Conservation (phyloP, 2,888 invertebrate species). For the Patella caerulea region DNA sequence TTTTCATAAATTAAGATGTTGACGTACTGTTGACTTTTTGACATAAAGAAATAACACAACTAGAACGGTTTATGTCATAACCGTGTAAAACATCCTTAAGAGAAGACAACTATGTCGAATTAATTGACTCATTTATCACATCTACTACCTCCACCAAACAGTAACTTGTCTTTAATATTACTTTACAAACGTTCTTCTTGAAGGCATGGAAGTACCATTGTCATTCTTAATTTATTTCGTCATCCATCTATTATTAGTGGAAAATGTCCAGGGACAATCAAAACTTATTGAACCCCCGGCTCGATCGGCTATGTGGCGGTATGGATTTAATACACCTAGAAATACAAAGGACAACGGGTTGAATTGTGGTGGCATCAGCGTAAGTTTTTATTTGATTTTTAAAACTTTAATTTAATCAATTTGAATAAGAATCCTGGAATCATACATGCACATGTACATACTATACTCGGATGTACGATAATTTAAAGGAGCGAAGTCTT, state of each 20-base stretch:
- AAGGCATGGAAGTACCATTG: background rate
- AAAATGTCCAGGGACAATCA: background rate
- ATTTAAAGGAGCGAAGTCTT: too few species aligned
- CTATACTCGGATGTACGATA: too few species aligned
- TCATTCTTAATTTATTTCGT: background rate
- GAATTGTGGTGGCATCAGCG: constrained; percentile 9
- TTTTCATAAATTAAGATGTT: too few species aligned
- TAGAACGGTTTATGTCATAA: too few species aligned
- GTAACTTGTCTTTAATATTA: background rate
- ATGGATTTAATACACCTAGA: constrained; percentile 1
- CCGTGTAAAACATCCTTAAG: too few species aligned
- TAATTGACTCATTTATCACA: too few species aligned
- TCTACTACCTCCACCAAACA: too few species aligned
- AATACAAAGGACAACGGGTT: constrained; percentile 8
- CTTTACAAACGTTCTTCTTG: background rate
- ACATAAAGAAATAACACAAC: too few species aligned
- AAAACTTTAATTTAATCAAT: background rate
- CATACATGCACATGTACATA: too few species aligned
- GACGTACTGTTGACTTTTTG: too few species aligned
- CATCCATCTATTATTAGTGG: background rate
- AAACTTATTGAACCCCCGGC: background rate
- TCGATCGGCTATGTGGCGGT: constrained; percentile 14
- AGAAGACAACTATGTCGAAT: too few species aligned
- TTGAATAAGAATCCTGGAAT: too few species aligned
- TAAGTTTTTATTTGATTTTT: background rate